Evolutionary conservation across 2,888 invertebrate genomes (phyloP).

Genomic region (Elmis aenea): DNA sequence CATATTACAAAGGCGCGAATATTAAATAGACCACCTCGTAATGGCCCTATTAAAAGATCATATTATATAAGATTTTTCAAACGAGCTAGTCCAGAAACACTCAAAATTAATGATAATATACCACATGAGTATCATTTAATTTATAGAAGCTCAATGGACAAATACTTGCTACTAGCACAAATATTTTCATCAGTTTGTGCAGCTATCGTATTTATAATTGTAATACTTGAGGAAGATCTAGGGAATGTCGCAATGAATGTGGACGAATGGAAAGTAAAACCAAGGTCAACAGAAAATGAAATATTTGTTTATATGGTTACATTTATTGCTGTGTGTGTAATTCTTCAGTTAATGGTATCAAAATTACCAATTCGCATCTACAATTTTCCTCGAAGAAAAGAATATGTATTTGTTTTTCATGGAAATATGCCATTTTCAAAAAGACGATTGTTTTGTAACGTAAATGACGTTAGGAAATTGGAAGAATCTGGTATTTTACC

Average conservation of each 20-base stretch:
- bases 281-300: conserved; percentile 25
- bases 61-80: too few species aligned
- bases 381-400: conserved; percentile 28
- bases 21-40: too few species aligned
- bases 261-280: conserved; percentile 9
- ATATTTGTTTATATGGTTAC: conserved; percentile 24
- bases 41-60: too few species aligned
- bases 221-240: conserved; percentile 16
- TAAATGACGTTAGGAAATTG: conserved; percentile 30
- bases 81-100: conserved; percentile 19
- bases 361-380: conserved; percentile 41
- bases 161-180: conserved; percentile 33
- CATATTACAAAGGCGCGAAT: too few species aligned
- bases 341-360: conserved; percentile 28
- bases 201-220: conserved; percentile 19
- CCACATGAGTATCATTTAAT: conserved; percentile 38
- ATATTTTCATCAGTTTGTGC: conserved; percentile 26
- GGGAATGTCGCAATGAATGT: conserved; percentile 7
- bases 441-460: conserved; percentile 24
- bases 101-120: conserved; percentile 34
- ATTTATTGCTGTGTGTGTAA: conserved; percentile 27
- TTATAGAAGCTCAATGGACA: conserved; percentile 36
- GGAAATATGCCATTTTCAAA: conserved; percentile 29
- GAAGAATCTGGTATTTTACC: conserved; percentile 28
- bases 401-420: conserved; percentile 36